Percentiles rank a stretch among this genome's conserved stretches.
phyloP scores from a whole-genome alignment of 2,797 vertebrate genomes.

The Pseudochirops corinnae region DNA sequence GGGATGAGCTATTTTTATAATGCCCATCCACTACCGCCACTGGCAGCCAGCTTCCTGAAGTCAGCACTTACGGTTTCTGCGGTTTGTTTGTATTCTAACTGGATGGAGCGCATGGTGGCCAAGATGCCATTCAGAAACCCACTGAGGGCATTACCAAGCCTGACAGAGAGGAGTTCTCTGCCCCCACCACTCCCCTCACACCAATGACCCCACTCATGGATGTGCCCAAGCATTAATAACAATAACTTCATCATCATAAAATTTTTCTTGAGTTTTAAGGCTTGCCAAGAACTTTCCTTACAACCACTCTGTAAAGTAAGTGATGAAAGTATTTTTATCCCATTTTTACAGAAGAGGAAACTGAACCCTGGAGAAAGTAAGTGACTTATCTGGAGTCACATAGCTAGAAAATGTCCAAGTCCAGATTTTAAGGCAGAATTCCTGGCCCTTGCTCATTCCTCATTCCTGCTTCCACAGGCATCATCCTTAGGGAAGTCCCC shows the following conservation, averaged over 20 bases:
- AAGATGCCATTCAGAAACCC: slow-evolving; percentile 1
- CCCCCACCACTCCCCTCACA: background rate
- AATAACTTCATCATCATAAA: background rate
- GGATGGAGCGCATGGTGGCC: background rate
- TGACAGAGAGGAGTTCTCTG: background rate
- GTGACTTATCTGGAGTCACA: background rate
- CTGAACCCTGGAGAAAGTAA: background rate
- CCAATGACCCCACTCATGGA: background rate
- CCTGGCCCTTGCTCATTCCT: background rate
- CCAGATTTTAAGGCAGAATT: background rate
- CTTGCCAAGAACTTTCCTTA: background rate
- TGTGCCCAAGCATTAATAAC: background rate
- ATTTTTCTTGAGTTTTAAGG: background rate
- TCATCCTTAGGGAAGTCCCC: background rate
- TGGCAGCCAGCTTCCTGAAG: background rate
- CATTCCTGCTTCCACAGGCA: background rate
- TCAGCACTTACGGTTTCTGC: background rate
- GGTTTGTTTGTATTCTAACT: background rate
- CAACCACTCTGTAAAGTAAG: background rate
- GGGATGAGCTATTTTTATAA: background rate
- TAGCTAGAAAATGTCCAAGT: background rate
- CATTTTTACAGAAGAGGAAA: background rate
- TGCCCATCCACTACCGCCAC: background rate
- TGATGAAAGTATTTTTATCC: background rate
- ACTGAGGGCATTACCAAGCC: background rate